Conservation (phyloP, 2,888 invertebrate species). For the Leucophenga montana region DNA sequence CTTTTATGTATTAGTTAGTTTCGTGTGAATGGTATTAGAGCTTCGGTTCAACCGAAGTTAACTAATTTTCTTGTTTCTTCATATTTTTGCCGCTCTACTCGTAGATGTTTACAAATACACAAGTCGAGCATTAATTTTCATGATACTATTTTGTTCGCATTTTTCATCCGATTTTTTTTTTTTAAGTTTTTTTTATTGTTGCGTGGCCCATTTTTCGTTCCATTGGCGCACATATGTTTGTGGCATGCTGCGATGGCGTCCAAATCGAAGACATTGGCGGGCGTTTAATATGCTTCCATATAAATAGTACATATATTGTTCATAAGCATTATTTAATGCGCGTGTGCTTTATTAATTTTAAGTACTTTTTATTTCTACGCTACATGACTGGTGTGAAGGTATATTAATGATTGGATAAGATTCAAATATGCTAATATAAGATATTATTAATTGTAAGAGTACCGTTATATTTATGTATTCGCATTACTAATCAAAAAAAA, state of each 20-base stretch:
- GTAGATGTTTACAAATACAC: slow-evolving; percentile 29
- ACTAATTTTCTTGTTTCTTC: slow-evolving; percentile 14
- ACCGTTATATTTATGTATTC: no score
- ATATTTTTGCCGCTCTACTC: slow-evolving; percentile 20
- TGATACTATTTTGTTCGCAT: not conserved
- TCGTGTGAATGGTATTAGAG: not conserved
- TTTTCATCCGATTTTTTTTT: no score
- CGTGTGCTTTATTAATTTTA: not conserved
- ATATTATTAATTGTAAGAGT: no score
- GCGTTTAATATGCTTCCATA: no score
- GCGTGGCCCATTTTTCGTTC: not conserved
- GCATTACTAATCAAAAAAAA: no score
- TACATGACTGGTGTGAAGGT: not conserved
- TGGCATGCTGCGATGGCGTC: no score
- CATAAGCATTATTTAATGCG: not conserved
- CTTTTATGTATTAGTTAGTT: no score
- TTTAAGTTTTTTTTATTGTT: no score
- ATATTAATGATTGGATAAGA: no score
- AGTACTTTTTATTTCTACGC: slow-evolving; percentile 5
- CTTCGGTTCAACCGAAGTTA: slow-evolving; percentile 2
- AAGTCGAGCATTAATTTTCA: slow-evolving; percentile 45
- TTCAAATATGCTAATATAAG: no score
- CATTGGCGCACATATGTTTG: not conserved
- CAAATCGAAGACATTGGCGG: no score
- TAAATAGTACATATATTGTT: no score